Percentiles rank a stretch among this genome's conserved stretches.
These are phyloP conservation scores for Volucella bombylans DNA, from an alignment of 2,888 invertebrate genomes.

Conservation along the genomic window DNA sequence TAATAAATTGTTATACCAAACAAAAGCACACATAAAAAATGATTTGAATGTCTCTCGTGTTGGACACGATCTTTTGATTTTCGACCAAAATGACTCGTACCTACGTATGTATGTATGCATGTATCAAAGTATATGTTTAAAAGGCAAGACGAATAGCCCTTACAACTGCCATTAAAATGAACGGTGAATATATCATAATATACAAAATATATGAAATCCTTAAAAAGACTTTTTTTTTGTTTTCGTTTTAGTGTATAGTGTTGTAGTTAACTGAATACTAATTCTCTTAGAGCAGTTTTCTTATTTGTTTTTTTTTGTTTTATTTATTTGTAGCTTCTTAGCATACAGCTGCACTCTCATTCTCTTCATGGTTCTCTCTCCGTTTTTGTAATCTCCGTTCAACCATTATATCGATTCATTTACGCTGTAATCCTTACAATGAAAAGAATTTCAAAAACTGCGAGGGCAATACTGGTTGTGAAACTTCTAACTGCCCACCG, in stretches of 20 bases:
- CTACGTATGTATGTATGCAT: conserved; percentile 15
- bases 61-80: conserved; percentile 45
- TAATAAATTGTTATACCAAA: conserved; percentile 36
- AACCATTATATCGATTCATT: not conserved
- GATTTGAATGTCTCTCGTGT: conserved; percentile 27
- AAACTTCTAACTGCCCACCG: conserved; percentile 86
- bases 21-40: conserved; percentile 52
- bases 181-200: conserved; percentile 22
- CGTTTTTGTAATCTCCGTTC: conserved; percentile 4
- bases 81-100: conserved; percentile 12
- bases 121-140: not conserved
- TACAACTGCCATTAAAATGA: conserved; percentile 57
- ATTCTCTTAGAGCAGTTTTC: conserved; percentile 35
- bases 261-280: conserved; percentile 64
- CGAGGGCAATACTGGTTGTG: conserved; percentile 90
- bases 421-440: conserved; percentile 84
- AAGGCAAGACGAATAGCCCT: conserved; percentile 27
- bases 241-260: conserved; percentile 63
- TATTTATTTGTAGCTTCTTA: conserved; percentile 11
- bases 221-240: conserved; percentile 64
- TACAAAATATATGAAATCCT: conserved; percentile 43
- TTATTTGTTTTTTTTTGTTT: not conserved
- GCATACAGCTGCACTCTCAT: conserved; percentile 21
- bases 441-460: conserved; percentile 96
- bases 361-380: conserved; percentile 51